Evolutionary conservation across 2,888 invertebrate species (phyloP).

Genomic region (Teinopalpus imperialis): DNA sequence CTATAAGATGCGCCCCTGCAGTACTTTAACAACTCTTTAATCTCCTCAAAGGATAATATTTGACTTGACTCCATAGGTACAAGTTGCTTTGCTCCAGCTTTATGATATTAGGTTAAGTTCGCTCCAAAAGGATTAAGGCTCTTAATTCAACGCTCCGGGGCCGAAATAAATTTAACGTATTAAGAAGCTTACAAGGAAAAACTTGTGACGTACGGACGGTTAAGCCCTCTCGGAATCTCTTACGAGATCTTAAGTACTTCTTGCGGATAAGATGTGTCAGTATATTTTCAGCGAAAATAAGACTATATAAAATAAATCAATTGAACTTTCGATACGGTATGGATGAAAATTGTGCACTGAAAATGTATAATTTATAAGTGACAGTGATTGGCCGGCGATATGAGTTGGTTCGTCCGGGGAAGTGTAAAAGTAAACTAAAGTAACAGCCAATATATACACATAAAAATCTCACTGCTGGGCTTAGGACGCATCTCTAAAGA

Average conservation of each 20-base stretch:
- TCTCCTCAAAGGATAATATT: conserved; percentile 74
- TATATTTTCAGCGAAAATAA: conserved; percentile 19
- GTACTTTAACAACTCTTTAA: conserved; percentile 70
- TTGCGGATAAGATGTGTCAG: conserved; percentile 30
- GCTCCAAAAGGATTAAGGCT: conserved; percentile 78
- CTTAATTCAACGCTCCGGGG: conserved; percentile 76
- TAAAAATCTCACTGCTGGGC: no score
- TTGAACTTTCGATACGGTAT: conserved; percentile 29
- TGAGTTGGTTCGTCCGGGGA: no score
- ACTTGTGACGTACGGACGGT: conserved; percentile 62
- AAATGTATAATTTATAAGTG: conserved; percentile 4
- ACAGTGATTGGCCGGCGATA: no score
- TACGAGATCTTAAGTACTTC: conserved; percentile 47
- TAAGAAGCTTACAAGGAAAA: conserved; percentile 76
- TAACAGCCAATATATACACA: no score
- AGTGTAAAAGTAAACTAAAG: no score
- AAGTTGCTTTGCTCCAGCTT: conserved; percentile 77
- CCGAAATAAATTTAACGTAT: conserved; percentile 78
- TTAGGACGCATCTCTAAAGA: no score
- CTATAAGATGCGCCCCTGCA: conserved; percentile 13
- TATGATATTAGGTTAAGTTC: conserved; percentile 79
- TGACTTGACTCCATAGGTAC: conserved; percentile 69
- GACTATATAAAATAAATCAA: conserved; percentile 25
- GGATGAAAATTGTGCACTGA: conserved; percentile 31
- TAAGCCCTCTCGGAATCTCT: conserved; percentile 46